Percentiles rank a stretch among this genome's conserved stretches.
Conservation (phyloP, 2,888 invertebrate species). For the Lepidonotus clava region DNA sequence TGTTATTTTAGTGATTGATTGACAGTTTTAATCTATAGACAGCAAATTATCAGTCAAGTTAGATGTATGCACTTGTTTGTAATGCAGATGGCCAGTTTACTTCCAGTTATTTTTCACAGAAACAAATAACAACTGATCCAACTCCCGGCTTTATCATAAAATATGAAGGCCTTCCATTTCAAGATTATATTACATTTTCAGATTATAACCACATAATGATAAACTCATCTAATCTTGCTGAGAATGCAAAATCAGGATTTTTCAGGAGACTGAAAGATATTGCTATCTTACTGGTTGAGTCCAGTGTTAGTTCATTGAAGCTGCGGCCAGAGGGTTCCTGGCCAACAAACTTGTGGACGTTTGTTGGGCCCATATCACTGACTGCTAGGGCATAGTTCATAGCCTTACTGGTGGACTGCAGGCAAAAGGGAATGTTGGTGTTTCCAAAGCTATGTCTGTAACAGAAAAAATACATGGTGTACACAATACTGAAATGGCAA, state of each 20-base stretch:
- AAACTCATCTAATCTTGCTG: no score
- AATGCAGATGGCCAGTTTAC: no score
- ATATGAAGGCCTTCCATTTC: no score
- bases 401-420: constrained; percentile 94
- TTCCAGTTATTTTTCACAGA: no score
- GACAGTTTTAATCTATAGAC: no score
- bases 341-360: constrained; percentile 96
- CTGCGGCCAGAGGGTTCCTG: constrained; percentile 98
- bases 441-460: constrained; percentile 85
- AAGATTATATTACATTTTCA: background rate
- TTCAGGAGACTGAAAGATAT: constrained; percentile 99
- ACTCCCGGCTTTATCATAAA: no score
- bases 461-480: background rate
- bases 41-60: no score
- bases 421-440: constrained; percentile 93
- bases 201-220: background rate
- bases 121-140: no score
- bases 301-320: constrained; percentile 97
- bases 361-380: constrained; percentile 92
- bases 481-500: background rate
- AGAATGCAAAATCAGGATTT: no score
- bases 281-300: constrained; percentile 95
- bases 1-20: no score
- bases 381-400: constrained; percentile 96
- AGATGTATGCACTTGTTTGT: no score